Base-by-base conservation (phyloP, 2,113 vertebrate genomes). In the Spea multiplicata region DNA sequence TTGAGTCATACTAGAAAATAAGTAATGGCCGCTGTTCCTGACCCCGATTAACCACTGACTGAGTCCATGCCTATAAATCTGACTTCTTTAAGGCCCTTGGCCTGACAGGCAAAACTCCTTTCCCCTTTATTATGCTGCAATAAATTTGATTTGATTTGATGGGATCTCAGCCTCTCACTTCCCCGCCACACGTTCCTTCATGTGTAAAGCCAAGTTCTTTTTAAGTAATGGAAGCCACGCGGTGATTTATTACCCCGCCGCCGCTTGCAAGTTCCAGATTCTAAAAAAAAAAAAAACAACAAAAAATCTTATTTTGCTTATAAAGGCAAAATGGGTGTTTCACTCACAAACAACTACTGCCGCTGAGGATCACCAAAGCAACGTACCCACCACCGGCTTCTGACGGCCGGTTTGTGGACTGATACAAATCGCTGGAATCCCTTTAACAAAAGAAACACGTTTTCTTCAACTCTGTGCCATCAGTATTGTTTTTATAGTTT, bases 41-140 rank as follows among this genome's bases (percentile, higher is more conserved):
- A 52, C 6, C 50, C 50, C 9, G 9, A 6, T 10, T 52, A 52
- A 7, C 50, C 9, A 52, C 50, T 52, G 9, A 52, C 6, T 10
- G 9, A 52, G 50, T 52, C 50, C 6, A 52, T 52, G 6, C 9
- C 30, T 30, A 30, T 6, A 52, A 6, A 52, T 52, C 50, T 52
- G 50, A 52, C 50, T 52, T 52, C 6, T 52, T 52, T 52, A 52
- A 10, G 6, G 50, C 6, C 50, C 50, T 7, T 52, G 50, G 9
- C 9, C 1, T 52, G 50, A 52, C 50, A 52, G 50, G 6, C 6
- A 52, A 3, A 7, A 6, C 50, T 52, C 50, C 7, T 55, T n/a
- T 73, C 45, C 46, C 44, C 71, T 73, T 52, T 73, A 55, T 73
- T 73, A 73, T 73, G 57, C 47, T 73, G 57, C 47, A 17, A 73